Evolutionary conservation across 1,140 invertebrate genomes (phyloP), one percentile per base, ranked within the genome.

Genomic region (Holcopasites calliopsidis): DNA sequence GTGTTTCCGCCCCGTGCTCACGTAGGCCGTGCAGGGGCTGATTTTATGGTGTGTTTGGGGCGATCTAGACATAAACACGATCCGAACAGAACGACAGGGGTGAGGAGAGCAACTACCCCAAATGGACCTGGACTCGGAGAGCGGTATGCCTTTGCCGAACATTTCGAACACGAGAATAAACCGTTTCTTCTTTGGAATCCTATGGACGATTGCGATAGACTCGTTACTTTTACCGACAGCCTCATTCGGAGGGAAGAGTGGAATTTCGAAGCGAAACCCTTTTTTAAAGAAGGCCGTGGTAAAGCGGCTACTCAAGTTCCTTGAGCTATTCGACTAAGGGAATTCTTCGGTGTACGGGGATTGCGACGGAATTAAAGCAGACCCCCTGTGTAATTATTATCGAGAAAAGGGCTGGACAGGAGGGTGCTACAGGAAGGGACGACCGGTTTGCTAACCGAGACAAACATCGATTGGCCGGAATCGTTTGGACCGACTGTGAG

Each of bases 1-100:
- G 85, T 84, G 85, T 83, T 86, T 84, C 87, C 86, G 80, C 84
- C 84, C 86, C 80, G 78, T 81, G 86, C 90, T 89, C 86, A 85
- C 84, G 86, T 88, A 86, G 86, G 82, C 86, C 64, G 65, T 64
- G 52, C 31, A 79, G 84, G 84, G 86, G 83, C 69, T 86, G 82
- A 87, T 88, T 88, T 89, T 88, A 87, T 87, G 81, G 81, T 76
- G 79, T 85, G 85, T 88, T 88, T 86, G 82, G 79, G 85, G 79
- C 71, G 79, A 86, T 80, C 79, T 81, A 50, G 76, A 86, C 85
- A 83, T 88, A 88, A 88, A 86, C 82, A 83, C 64, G 80, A 79
- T 69, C 71, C 68, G 77, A 87, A 75, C 77, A 77, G 82, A 77
- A 65, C 66, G 60, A 62, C 54, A 42, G 60, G 82, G 79, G 61